These are phyloP conservation scores for Benthosema pterotum DNA, from an alignment of 2,797 vertebrate genomes.

Conservation along the genomic window DNA sequence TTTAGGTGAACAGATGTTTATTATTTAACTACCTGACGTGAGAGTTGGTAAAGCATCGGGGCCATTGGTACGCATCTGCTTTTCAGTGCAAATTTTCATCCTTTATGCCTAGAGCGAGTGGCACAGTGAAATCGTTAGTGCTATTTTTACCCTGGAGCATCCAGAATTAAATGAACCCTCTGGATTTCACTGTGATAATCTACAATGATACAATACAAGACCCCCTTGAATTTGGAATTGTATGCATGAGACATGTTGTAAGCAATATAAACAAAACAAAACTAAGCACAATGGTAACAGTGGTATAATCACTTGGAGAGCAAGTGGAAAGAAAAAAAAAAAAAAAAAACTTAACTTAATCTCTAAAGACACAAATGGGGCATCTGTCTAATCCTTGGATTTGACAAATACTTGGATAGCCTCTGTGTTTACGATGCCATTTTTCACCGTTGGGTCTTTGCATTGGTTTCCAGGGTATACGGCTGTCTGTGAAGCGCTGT, in stretches of 20 bases:
- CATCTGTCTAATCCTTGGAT: conserved; percentile 38
- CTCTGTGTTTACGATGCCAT: conserved; percentile 45
- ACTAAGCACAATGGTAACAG: conserved; percentile 10
- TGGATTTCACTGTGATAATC: too few relatives aligned
- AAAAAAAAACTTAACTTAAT: conserved; percentile 31
- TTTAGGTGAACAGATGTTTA: conserved; percentile 1
- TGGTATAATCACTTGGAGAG: conserved; percentile 27
- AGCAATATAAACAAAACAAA: conserved; percentile 27
- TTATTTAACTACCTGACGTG: conserved; percentile 3
- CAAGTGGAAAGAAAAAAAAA: conserved; percentile 16
- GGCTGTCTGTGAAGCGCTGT: conserved; percentile 43
- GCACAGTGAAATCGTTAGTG: too few relatives aligned
- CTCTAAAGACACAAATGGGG: conserved; percentile 51
- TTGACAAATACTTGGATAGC: conserved; percentile 47
- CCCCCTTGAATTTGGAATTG: neutral
- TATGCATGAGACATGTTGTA: neutral
- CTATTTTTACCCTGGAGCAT: too few relatives aligned
- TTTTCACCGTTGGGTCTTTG: conserved; percentile 52
- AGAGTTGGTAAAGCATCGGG: conserved; percentile 3
- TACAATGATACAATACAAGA: neutral
- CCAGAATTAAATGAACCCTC: too few relatives aligned
- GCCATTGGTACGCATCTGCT: neutral
- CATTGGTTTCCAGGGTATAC: conserved; percentile 56
- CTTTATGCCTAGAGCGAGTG: neutral
- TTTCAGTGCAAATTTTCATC: conserved; percentile 7